phyloP scores from a whole-genome alignment of 2,113 vertebrate species.

The Serinus canaria region DNA sequence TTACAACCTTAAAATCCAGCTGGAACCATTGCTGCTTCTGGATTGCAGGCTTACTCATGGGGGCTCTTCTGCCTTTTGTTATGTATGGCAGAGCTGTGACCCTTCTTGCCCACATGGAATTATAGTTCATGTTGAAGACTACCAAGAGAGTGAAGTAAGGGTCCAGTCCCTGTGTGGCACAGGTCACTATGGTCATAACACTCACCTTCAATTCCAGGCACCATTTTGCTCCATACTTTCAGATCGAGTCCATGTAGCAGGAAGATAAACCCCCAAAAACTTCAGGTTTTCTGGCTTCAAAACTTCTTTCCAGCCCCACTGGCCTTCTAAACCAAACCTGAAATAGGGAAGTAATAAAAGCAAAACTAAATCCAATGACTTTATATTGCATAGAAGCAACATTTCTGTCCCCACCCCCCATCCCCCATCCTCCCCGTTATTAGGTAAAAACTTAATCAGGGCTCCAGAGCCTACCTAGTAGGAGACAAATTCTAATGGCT shows the following conservation, averaged over 20 bases:
- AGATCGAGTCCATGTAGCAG: fast-evolving
- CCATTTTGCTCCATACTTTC: background rate
- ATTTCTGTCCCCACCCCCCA: fast-evolving
- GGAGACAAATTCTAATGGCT: background rate
- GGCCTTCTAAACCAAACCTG: background rate
- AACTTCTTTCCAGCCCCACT: background rate
- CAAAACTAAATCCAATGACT: background rate
- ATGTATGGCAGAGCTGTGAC: background rate
- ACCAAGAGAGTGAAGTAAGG: background rate
- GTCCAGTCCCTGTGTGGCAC: background rate
- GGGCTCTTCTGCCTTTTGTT: fast-evolving
- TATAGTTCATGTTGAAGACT: background rate
- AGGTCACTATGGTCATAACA: background rate
- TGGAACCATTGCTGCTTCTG: background rate
- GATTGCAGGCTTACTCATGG: background rate
- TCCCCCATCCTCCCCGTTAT: background rate
- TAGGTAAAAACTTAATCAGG: background rate
- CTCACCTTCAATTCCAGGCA: background rate
- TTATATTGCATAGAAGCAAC: background rate
- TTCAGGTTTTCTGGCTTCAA: background rate
- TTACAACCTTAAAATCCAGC: background rate
- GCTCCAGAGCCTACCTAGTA: background rate
- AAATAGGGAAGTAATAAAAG: background rate
- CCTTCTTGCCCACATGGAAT: background rate
- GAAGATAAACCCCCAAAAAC: background rate